Evolutionary conservation across 1,140 invertebrate genomes (phyloP), one percentile per base, ranked within the genome.

Genomic region (Anastatus disparis): DNA sequence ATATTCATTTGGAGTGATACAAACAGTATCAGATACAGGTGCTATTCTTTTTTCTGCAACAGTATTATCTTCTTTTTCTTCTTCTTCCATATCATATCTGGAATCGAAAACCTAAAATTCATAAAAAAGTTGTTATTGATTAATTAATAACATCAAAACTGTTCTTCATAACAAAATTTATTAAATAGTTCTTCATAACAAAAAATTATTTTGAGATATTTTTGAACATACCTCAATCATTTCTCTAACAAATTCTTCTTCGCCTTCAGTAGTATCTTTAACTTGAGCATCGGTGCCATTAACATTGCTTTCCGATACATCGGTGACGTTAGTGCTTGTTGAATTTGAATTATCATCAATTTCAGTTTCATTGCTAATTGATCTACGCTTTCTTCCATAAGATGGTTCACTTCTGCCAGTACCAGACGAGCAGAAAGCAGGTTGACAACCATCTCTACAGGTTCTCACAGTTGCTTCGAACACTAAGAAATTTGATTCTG

Each of bases 401-500:
- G 93, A 95, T 1, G 93, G 92, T 73, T 94, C 93, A 31, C 91
- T 93, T 64, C 93, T 87, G 13, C 93, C 93, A 3, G 90, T 87
- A 22, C 89, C 87, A 9, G 89, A 90, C 2, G 91, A 91, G 80
- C 94, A 95, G 77, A 94, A 94, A 22, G 94, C 93, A 38, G 95
- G 94, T 81, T 95, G 93, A 82, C 95, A 97, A 0, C 94, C 94
- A 69, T 95, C 93, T 50, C 94, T 85, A 76, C 95, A 97, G 0
- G 94, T 95, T 68, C 93, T 87, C 0, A 97, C 95, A 0, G 93
- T 97, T 1, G 95, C 95, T 85, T 97, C 95, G 79, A 97, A 97
- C 1, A 97, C 94, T 53, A 97, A 81, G 86, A 96, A 96, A 81
- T 97, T 97, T 0, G 95, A 96, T 87, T 97, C 95, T 0, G 95